These are phyloP conservation scores for Sebastiscus tertius DNA, from an alignment of 2,797 vertebrate genomes.

Conservation along the genomic window DNA sequence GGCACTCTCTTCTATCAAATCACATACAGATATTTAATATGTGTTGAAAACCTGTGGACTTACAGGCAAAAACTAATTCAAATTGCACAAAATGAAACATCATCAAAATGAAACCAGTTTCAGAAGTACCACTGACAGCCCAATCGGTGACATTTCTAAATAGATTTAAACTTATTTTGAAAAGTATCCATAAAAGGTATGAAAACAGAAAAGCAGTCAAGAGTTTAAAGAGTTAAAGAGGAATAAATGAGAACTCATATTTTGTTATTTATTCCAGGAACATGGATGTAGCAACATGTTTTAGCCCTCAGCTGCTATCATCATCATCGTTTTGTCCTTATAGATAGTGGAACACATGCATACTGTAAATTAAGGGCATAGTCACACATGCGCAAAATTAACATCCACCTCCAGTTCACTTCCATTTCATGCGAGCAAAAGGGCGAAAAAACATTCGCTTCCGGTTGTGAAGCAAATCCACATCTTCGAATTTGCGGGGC, in stretches of 20 bases:
- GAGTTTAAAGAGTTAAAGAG: not conserved
- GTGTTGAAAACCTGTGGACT: not conserved
- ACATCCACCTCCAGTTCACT: no score
- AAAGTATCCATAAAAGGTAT: not conserved
- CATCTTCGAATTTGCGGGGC: no score
- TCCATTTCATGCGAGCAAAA: no score
- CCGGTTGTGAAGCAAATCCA: no score
- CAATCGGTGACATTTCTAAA: not conserved
- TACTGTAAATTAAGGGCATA: not conserved
- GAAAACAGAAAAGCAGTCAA: not conserved
- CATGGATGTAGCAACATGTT: not conserved
- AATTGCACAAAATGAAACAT: not conserved
- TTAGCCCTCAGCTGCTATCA: not conserved
- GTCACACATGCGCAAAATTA: no score
- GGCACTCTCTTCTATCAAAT: not conserved
- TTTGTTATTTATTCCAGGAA: not conserved
- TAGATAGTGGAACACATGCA: not conserved
- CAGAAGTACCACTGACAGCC: not conserved
- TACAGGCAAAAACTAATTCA: not conserved
- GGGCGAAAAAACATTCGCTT: no score
- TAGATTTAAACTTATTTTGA: not conserved
- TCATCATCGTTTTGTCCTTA: not conserved
- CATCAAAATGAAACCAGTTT: not conserved
- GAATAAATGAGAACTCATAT: not conserved
- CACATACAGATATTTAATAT: not conserved